phyloP scores from a whole-genome alignment of 2,797 vertebrate species.

The Sciaenops ocellatus region DNA sequence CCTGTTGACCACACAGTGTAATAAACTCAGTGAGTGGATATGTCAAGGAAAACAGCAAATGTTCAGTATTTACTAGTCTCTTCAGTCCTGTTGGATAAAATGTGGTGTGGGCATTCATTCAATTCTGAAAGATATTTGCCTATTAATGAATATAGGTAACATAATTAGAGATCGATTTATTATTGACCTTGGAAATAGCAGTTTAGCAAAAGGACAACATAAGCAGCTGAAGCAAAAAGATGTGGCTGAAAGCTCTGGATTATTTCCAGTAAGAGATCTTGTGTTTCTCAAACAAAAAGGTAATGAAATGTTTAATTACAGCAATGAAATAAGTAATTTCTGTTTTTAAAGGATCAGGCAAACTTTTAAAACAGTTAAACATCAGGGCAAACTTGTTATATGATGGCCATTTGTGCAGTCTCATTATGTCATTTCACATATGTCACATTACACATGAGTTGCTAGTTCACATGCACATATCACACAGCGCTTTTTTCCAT shows the following conservation, averaged over 20 bases:
- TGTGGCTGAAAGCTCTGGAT: neutral
- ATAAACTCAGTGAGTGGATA: conserved; percentile 13
- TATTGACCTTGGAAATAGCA: neutral
- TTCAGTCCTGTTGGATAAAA: neutral
- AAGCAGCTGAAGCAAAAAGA: neutral
- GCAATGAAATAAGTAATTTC: neutral
- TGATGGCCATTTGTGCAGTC: neutral
- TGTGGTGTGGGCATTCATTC: neutral
- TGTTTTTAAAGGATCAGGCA: neutral
- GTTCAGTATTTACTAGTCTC: conserved; percentile 10
- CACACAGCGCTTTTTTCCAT: conserved; percentile 26
- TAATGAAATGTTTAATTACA: neutral
- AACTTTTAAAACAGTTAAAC: neutral
- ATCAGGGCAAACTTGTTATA: neutral
- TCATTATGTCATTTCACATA: neutral
- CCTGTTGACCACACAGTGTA: conserved; percentile 60
- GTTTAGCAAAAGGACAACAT: neutral
- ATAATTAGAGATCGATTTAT: neutral
- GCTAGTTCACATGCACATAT: conserved; percentile 17
- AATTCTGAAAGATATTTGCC: neutral
- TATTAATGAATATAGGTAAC: neutral
- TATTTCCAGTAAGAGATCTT: neutral
- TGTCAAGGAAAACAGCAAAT: conserved; percentile 19
- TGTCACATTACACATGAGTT: conserved; percentile 16
- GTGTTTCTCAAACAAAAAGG: neutral